Conservation (phyloP, 1,140 invertebrate species). For the Eumeta japonica region DNA sequence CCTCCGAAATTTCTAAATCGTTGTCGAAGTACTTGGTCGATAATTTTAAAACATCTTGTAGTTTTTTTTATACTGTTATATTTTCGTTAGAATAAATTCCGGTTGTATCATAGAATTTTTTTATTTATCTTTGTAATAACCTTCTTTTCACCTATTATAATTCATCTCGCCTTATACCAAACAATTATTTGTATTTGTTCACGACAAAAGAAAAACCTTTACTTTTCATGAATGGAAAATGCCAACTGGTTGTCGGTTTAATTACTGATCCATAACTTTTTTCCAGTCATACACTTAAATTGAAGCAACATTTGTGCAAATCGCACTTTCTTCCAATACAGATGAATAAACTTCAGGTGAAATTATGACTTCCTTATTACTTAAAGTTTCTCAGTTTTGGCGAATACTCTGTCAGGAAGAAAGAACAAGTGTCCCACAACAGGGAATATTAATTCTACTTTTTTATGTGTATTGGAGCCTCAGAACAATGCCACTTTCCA, state of each 20-base stretch:
- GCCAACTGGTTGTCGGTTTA: constrained; percentile 8
- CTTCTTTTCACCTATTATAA: constrained; percentile 5
- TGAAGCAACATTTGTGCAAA: constrained; percentile 2
- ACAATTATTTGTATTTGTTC: constrained; percentile 6
- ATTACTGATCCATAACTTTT: constrained; percentile 5
- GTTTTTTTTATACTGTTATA: no score
- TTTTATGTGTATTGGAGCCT: constrained; percentile 16
- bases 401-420: constrained; percentile 28
- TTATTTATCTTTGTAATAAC: constrained; percentile 8
- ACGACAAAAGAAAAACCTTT: constrained; percentile 7
- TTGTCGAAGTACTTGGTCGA: no score
- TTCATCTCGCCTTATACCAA: constrained; percentile 6
- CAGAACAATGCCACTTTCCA: constrained; percentile 15
- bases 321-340: constrained; percentile 9
- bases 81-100: background rate
- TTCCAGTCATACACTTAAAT: constrained; percentile 10
- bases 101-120: constrained; percentile 4
- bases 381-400: constrained; percentile 20
- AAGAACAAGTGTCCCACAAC: constrained; percentile 25
- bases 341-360: constrained; percentile 6
- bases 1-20: no score
- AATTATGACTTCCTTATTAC: no score
- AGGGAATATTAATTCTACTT: constrained; percentile 24
- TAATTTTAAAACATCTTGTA: no score
- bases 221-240: constrained; percentile 8